A percentile compares a stretch with the other conserved stretches of the same genome.
Conservation (phyloP, 2,888 invertebrate species). For the Imbricaverruca yamaguchii region DNA sequence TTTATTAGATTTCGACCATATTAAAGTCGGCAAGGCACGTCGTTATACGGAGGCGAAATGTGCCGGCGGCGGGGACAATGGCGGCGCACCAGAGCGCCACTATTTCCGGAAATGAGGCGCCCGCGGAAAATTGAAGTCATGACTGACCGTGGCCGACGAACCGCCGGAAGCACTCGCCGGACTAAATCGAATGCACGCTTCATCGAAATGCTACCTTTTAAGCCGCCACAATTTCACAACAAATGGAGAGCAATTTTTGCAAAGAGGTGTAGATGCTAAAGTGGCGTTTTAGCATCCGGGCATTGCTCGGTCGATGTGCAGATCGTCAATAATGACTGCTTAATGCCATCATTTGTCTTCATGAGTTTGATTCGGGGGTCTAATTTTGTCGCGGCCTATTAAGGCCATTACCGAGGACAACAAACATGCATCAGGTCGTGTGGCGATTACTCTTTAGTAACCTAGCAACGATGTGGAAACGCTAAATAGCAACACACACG, state of each 20-base stretch:
- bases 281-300: background rate
- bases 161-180: background rate
- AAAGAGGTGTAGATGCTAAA: background rate
- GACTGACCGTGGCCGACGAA: background rate
- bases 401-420: too few relatives aligned
- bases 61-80: background rate
- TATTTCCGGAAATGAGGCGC: background rate
- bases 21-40: constrained; percentile 19
- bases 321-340: background rate
- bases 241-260: background rate
- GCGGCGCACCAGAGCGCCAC: background rate
- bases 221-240: background rate
- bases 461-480: too few relatives aligned
- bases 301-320: too few relatives aligned
- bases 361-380: background rate
- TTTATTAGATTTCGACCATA: constrained; percentile 19
- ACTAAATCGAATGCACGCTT: background rate
- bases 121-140: background rate
- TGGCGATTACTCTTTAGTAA: too few relatives aligned
- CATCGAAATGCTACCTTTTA: background rate
- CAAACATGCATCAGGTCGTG: too few relatives aligned
- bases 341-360: background rate
- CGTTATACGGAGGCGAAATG: background rate
- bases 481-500: too few relatives aligned
- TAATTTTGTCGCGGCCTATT: background rate